Evolutionary conservation across 2,113 vertebrate genomes (phyloP), one percentile per base, ranked within the genome.

Genomic region (Corydoras sp.): DNA sequence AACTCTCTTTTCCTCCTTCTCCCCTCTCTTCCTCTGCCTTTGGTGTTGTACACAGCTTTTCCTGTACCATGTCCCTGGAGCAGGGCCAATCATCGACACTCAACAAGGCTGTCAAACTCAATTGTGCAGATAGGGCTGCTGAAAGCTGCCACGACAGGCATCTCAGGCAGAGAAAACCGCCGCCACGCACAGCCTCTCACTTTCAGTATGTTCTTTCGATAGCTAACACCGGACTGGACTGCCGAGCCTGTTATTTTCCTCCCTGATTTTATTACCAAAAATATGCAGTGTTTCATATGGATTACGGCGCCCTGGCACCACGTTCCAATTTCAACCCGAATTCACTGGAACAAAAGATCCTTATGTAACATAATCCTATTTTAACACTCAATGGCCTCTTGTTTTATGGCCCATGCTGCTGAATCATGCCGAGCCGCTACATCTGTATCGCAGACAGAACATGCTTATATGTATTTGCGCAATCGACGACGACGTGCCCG

Each of bases 71-170:
- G 84, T 86, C 84, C 82, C 83, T 81, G 82, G 86, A 86, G 85
- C 75, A 72, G 74, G 50, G 81, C 85, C 85, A 81, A 81, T 81
- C 71, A 76, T 74, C 79, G 71, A 79, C 84, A 83, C 86, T 86
- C 79, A 75, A 79, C 80, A 72, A 76, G 81, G 83, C 86, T 89
- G 86, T 89, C 87, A 84, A 83, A 88, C 70, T 76, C 81, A 84
- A 88, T 89, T 85, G 78, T 80, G 79, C 84, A 82, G 79, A 76
- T 81, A 75, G 71, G 75, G 83, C 82, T 85, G 87, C 85, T 87
- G 87, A 88, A 87, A 87, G 86, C 83, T 86, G 83, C 79, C 80
- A 59, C 79, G 79, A 77, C 73, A 81, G 78, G 85, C 75, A 58
- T 60, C 75, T 79, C 79, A 65, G 59, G 58, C 68, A 76, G 68